Base-by-base conservation (phyloP, 1,140 invertebrate species). In the Varroa destructor region DNA sequence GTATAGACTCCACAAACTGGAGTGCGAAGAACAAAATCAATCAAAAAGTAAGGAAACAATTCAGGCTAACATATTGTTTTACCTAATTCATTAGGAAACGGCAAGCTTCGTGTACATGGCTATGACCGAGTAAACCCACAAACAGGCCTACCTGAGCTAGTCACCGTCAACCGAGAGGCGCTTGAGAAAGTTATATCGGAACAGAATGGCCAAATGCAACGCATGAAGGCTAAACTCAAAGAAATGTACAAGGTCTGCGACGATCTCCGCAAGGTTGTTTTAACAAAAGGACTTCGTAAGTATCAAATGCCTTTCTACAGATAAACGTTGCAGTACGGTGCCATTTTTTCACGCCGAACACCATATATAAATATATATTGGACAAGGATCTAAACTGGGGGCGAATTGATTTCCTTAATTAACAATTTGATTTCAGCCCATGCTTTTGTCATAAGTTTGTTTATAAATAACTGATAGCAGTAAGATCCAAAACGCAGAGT, bases 231-330 rank as follows among this genome's bases (percentile, higher is more conserved):
- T 37, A 67, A 67, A 37, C 36, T 67, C 1, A 67, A 67, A 46
- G 61, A 67, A 67, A 67, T 67, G 61, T 67, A 46, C 46, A 67
- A 67, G 46, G 46, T 67, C 10, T 67, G 61, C 61, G 61, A 67
- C 12, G 61, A 67, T 37, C 61, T 67, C 61, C 61, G 61, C 61
- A 67, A 67, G 46, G 61, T 67, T 37, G 61, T 67, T 40, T 8
- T 67, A 12, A 12, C 61, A 43, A 67, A 67, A 67, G 61, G 61
- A 40, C 61, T 67, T 40, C 40, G 61, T 67, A 46, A 67, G 61
- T 67, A 14, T 6, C 25, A 58, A 58, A 37, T 12, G 25, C 3
- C 12, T 58, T 12, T 56, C 55, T 56, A 12, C 10, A 56, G 55
- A 12, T 12, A n/a, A 56, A 12, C 10, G 10, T 56, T n/a, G 10